These are phyloP conservation scores for Sinocyclocheilus maitianheensis DNA, from an alignment of 2,113 vertebrate species.

Conservation along the genomic window DNA sequence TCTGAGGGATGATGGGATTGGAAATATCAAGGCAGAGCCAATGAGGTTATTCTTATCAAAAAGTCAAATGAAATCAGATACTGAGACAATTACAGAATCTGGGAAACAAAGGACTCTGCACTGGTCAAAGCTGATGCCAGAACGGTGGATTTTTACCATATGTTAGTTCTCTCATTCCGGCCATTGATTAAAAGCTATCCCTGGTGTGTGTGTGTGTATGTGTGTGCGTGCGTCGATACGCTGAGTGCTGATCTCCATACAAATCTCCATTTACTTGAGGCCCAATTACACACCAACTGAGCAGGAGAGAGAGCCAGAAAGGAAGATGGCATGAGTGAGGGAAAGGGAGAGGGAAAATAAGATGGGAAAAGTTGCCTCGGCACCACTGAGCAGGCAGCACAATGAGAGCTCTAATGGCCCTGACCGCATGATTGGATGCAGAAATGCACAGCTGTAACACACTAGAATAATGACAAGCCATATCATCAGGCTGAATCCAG, in stretches of 20 bases:
- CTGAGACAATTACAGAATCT: constrained; percentile 66
- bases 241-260: constrained; percentile 60
- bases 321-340: constrained; percentile 22
- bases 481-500: constrained; percentile 3
- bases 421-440: constrained; percentile 46
- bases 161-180: constrained; percentile 61
- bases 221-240: constrained; percentile 2
- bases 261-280: constrained; percentile 70
- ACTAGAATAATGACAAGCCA: constrained; percentile 40
- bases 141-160: constrained; percentile 64
- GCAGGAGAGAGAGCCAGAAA: constrained; percentile 25
- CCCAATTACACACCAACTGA: constrained; percentile 64
- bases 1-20: constrained; percentile 49
- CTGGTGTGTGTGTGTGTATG: constrained; percentile 38
- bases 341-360: constrained; percentile 28
- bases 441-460: constrained; percentile 33
- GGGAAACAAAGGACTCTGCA: constrained; percentile 61
- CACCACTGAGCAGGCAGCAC: constrained; percentile 28
- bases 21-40: constrained; percentile 46
- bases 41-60: constrained; percentile 67
- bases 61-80: constrained; percentile 74
- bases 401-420: constrained; percentile 42
- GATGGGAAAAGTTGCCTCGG: constrained; percentile 33
- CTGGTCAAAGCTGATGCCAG: constrained; percentile 40
- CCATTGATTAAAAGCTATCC: constrained; percentile 65